Evolutionary conservation across 2,113 vertebrate genomes (phyloP).

Genomic region (Probosciger aterrimus): DNA sequence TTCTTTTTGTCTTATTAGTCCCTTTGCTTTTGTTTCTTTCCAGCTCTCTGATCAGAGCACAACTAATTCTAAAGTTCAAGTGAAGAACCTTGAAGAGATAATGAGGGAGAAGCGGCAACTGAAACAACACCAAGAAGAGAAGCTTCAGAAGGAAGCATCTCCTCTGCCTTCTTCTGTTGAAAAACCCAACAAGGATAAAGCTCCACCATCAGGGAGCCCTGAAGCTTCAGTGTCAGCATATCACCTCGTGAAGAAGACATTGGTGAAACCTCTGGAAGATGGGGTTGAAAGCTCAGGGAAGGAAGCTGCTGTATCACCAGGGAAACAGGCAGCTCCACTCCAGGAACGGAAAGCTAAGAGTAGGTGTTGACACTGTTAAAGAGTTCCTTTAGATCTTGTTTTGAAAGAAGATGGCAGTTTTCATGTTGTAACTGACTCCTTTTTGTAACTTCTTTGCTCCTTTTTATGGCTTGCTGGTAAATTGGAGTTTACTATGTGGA

Average conservation of each 20-base stretch:
- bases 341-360: constrained; percentile 53
- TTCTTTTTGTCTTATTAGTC: not conserved
- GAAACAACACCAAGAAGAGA: constrained; percentile 72
- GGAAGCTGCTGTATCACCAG: not conserved
- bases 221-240: not conserved
- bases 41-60: constrained; percentile 32
- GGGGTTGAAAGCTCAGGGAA: constrained; percentile 4
- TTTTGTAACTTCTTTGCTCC: not conserved
- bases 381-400: not conserved
- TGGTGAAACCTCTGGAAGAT: not conserved
- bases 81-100: constrained; percentile 88
- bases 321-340: constrained; percentile 44
- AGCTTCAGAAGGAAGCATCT: constrained; percentile 8
- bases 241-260: constrained; percentile 1
- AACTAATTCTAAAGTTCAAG: constrained; percentile 63
- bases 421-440: not conserved
- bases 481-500: not conserved
- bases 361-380: not conserved
- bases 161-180: not conserved
- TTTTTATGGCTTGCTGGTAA: not conserved
- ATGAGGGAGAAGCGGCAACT: constrained; percentile 81
- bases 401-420: not conserved
- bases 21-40: not conserved
- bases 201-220: not conserved
- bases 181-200: not conserved